phyloP scores from a whole-genome alignment of 2,888 invertebrate genomes.

The Abrostola tripartita region DNA sequence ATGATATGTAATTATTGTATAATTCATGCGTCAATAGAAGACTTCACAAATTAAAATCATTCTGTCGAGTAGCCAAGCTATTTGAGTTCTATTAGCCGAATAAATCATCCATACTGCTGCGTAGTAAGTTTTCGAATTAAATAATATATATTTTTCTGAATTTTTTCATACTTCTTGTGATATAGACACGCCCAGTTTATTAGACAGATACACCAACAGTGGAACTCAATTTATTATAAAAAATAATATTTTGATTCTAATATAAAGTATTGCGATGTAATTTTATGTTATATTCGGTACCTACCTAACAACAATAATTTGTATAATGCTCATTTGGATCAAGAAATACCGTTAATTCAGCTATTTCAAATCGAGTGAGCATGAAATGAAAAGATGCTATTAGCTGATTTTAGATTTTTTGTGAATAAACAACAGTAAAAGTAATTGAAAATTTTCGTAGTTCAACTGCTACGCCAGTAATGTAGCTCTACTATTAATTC shows the following conservation, averaged over 20 bases:
- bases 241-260: not conserved
- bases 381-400: too few species aligned
- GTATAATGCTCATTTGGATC: too few species aligned
- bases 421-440: too few species aligned
- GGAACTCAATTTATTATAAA: not conserved
- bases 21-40: constrained; percentile 21
- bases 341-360: too few species aligned
- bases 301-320: too few species aligned
- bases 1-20: constrained; percentile 16
- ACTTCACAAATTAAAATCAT: constrained; percentile 26
- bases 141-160: constrained; percentile 15
- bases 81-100: constrained; percentile 20
- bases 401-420: too few species aligned
- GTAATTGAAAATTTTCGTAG: too few species aligned
- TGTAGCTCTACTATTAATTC: too few species aligned
- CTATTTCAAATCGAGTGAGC: too few species aligned
- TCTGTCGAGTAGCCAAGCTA: constrained; percentile 27
- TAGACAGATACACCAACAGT: not conserved
- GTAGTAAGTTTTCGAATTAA: constrained; percentile 11
- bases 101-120: constrained; percentile 25
- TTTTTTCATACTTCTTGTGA: not conserved
- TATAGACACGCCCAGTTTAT: not conserved
- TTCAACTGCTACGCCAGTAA: too few species aligned
- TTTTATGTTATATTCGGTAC: too few species aligned
- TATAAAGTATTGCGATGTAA: too few species aligned